These are phyloP conservation scores for Garra rufa DNA, from an alignment of 2,113 vertebrate species.

Conservation along the genomic window DNA sequence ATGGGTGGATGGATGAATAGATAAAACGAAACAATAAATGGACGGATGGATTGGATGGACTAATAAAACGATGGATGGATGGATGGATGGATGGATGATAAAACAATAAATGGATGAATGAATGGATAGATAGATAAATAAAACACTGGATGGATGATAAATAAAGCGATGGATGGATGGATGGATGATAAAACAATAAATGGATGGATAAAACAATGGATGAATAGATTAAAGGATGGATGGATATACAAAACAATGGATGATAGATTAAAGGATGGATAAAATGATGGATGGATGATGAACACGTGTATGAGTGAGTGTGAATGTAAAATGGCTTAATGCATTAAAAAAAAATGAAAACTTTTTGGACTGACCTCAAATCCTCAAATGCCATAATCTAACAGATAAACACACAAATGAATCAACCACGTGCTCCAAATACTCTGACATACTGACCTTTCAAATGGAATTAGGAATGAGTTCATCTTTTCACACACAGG, in stretches of 20 bases:
- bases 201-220: no score
- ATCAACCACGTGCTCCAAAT: background rate
- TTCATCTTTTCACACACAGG: slow-evolving; percentile 6
- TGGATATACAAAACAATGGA: no score
- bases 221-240: no score
- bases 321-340: background rate
- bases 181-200: no score
- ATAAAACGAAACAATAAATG: no score
- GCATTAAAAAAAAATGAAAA: background rate
- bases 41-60: no score
- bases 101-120: no score
- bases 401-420: slow-evolving; percentile 11
- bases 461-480: background rate
- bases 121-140: background rate
- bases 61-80: background rate
- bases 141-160: background rate
- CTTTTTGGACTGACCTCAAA: background rate
- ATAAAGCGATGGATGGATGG: background rate
- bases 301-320: background rate
- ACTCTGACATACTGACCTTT: background rate
- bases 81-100: background rate
- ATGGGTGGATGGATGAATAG: background rate
- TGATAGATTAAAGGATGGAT: no score
- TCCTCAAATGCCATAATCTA: background rate
- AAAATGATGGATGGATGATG: no score